Conservation (phyloP, 2,888 invertebrate species). For the Orchesella flavescens region DNA sequence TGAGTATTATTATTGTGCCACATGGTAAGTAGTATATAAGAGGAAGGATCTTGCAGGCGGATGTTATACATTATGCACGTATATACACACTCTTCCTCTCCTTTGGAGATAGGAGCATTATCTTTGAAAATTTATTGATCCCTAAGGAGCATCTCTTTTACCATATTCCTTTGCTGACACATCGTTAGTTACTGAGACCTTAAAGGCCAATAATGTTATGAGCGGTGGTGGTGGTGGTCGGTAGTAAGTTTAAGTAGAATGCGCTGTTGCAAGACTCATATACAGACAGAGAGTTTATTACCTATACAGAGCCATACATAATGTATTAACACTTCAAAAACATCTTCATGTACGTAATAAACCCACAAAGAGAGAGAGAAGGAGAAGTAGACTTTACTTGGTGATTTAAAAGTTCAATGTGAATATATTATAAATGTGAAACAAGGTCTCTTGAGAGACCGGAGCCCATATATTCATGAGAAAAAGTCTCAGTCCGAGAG, state of each 20-base stretch:
- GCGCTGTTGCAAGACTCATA: not conserved
- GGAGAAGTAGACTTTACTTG: constrained; percentile 31
- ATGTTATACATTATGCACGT: constrained; percentile 47
- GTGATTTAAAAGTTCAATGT: constrained; percentile 62
- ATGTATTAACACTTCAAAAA: constrained; percentile 61
- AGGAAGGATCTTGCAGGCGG: constrained; percentile 5
- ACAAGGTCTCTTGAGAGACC: constrained; percentile 53
- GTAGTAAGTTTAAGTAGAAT: not conserved
- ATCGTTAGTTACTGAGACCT: constrained; percentile 53
- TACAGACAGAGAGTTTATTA: not conserved
- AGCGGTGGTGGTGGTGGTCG: not conserved
- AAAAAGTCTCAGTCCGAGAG: constrained; percentile 37
- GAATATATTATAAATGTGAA: constrained; percentile 62
- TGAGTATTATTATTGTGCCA: constrained; percentile 53
- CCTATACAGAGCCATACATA: constrained; percentile 37
- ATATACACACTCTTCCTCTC: constrained; percentile 25
- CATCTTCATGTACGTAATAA: constrained; percentile 51
- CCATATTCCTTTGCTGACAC: constrained; percentile 58
- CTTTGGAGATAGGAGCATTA: constrained; percentile 40
- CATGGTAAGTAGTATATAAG: constrained; percentile 37
- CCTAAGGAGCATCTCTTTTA: constrained; percentile 50
- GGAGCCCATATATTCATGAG: constrained; percentile 51
- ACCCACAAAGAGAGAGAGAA: constrained; percentile 20
- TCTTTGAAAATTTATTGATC: constrained; percentile 63
- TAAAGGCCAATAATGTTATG: constrained; percentile 46